Evolutionary conservation across 2,797 vertebrate species (phyloP), one percentile per base, ranked within the genome.

Genomic region (Netta rufina): DNA sequence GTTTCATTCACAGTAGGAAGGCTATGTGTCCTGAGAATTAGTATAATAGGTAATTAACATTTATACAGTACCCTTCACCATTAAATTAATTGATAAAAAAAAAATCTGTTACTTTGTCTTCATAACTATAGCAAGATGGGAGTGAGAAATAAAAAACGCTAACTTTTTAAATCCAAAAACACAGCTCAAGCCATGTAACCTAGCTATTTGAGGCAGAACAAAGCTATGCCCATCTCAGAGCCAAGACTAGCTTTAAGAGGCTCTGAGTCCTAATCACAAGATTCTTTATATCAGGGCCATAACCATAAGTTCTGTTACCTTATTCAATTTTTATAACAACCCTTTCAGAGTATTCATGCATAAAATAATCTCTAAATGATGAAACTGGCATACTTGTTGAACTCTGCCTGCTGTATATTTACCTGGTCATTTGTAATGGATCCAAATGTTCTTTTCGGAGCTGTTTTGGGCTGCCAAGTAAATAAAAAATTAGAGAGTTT

Each of bases 341-440:
- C 5, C 78, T 56, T 64, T 47, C 54, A 81, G 36, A 25, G 18
- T 22, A 70, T 64, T 84, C 71, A 77, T 9, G 14, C 15, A 66
- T 15, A 43, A 13, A 33, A 24, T 27, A 49, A 38, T 30, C 56
- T 70, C 61, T 75, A 54, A 90, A 76, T 11, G 74, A 92, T 10
- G 1, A 53, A 84, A 76, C 3, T 4, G 5, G 19, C 9, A 32
- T 61, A 43, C 16, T 51, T 39, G 16, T 32, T 71, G 43, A 83
- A 51, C 38, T 38, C 30, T 76, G 22, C 15, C 81, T 92, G 28
- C 4, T 6, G 2, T 8, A 64, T 95, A 97, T 96, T 97, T 97
- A 97, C 97, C 97, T 97, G 97, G 45, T 97, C 97, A 2, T 97
- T 97, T 72, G 97, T 96, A 96, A 97, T 97, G 92, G 97, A 97